Evolutionary conservation across 2,888 invertebrate species (phyloP), one percentile per base, ranked within the genome.

Genomic region (Pammene fasciana): DNA sequence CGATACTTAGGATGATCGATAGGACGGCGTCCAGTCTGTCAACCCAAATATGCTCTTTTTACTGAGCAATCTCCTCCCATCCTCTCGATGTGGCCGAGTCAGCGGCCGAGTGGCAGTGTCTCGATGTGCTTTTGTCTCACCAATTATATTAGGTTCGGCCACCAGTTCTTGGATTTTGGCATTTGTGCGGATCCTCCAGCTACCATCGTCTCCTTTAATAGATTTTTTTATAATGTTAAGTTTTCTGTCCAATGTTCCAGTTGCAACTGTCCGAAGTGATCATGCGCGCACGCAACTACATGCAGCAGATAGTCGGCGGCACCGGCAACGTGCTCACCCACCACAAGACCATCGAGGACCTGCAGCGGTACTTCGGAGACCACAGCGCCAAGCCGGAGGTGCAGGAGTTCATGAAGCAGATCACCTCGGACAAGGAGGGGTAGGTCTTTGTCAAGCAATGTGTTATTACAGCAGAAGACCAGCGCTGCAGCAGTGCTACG

Each of bases 211-310:
- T n/a, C n/a, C n/a, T n/a, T n/a, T n/a, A n/a, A n/a, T n/a, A n/a
- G n/a, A 7, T 38, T 38, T 38, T 13, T 0, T 45, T 41, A 8
- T 8, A 48, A 16, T 3, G 10, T 11, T 10, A 16, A 18, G 8
- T 36, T 18, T 16, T 52, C 11, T 6, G 11, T 41, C 38, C 16
- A 56, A 34, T 18, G 18, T 68, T 92, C 59, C 90, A 99, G 99
- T 94, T 99, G 75, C 99, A 99, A 94, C 93, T 99, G 75, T 99
- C 99, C 8, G 99, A 99, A 92, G 99, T 99, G 79, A 98, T 99
- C 78, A 98, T 97, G 94, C 95, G 98, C 79, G 97, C 99, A 50
- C 96, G 99, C 79, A 96, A 96, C 88, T 99, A 99, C 90, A 99
- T 99, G 95, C 95, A 96, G 76, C 96, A 97, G 82, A 95, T 99